phyloP scores from a whole-genome alignment of 2,888 invertebrate species.

The Desoria tigrina region DNA sequence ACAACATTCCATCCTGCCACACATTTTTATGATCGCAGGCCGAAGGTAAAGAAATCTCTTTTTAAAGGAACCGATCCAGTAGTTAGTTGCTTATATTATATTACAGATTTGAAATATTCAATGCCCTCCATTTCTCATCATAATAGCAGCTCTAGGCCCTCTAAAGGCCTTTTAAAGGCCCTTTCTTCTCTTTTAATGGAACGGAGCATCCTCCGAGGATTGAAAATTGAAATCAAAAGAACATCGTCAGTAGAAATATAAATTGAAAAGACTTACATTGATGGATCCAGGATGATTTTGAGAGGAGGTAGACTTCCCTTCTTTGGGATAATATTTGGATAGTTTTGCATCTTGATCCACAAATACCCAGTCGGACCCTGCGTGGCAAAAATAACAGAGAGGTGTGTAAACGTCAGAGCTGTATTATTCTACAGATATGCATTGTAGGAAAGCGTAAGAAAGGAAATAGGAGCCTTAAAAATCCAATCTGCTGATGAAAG shows the following conservation, averaged over 20 bases:
- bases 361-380: conserved; percentile 95
- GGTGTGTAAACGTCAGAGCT: conserved; percentile 1
- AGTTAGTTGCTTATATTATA: too few species aligned
- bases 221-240: too few species aligned
- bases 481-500: background rate
- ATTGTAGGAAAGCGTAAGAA: background rate
- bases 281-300: conserved; percentile 5
- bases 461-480: too few species aligned
- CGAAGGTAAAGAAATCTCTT: background rate
- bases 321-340: conserved; percentile 93
- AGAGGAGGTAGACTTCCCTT: conserved; percentile 76
- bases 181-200: too few species aligned
- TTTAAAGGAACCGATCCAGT: too few species aligned
- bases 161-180: too few species aligned
- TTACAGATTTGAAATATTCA: too few species aligned
- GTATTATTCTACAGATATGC: background rate
- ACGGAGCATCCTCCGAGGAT: too few species aligned
- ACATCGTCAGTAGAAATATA: too few species aligned
- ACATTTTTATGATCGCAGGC: background rate
- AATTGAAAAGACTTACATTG: background rate
- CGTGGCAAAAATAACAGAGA: conserved; percentile 58
- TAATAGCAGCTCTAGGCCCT: too few species aligned
- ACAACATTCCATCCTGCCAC: conserved; percentile 10
- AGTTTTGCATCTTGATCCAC: conserved; percentile 92
- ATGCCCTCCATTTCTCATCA: too few species aligned